phyloP scores from a whole-genome alignment of 2,888 invertebrate species.

The Brachyptera putata region DNA sequence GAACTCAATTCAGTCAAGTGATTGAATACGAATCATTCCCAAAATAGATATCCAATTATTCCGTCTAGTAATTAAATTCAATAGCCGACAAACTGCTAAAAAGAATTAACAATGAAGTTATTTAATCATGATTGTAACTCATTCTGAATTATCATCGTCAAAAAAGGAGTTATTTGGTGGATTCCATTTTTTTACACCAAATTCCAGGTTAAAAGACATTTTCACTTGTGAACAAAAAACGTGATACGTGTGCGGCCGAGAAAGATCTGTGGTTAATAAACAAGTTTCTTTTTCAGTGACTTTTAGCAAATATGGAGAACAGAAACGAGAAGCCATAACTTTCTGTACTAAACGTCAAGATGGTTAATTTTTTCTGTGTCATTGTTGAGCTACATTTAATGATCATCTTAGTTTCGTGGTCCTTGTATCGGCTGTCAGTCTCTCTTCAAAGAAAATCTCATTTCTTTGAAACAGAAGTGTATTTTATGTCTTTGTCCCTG shows the following conservation, averaged over 20 bases:
- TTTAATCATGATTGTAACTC: no score
- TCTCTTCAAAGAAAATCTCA: not conserved
- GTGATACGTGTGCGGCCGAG: not conserved
- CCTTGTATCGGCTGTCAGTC: not conserved
- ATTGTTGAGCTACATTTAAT: not conserved
- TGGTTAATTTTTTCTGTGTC: constrained; percentile 7
- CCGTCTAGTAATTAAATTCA: no score
- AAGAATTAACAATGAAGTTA: no score
- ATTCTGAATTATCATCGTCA: no score
- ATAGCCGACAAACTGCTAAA: no score
- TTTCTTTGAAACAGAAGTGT: not conserved
- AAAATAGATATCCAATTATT: no score
- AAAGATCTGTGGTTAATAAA: not conserved
- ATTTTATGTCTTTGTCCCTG: not conserved
- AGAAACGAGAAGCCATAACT: constrained; percentile 2
- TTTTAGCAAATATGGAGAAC: constrained; percentile 5
- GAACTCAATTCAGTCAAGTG: no score
- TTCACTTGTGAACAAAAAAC: no score
- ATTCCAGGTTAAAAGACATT: no score
- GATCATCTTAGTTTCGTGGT: not conserved
- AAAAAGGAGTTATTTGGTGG: no score
- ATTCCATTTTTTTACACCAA: no score
- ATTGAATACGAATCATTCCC: no score
- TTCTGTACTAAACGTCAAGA: not conserved
- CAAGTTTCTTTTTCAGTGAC: not conserved